Percentiles rank a stretch among this genome's conserved stretches.
These are phyloP conservation scores for Chymomyza costata DNA, from an alignment of 1,140 invertebrate species.

Conservation along the genomic window DNA sequence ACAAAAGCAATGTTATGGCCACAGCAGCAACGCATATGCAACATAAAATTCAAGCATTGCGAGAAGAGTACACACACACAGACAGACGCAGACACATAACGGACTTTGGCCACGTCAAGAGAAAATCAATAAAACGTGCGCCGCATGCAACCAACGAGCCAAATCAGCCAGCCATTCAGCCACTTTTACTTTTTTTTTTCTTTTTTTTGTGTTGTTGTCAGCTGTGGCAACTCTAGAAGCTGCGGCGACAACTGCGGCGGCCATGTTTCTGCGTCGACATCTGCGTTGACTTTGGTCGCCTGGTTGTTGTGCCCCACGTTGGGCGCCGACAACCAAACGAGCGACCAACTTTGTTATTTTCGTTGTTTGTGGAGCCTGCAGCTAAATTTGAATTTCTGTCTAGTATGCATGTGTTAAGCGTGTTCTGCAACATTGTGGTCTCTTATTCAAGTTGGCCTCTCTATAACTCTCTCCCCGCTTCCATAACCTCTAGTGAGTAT, in stretches of 20 bases:
- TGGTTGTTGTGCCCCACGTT: too few relatives aligned
- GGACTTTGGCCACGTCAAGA: conserved; percentile 32
- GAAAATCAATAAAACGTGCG: conserved; percentile 73
- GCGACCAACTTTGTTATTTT: conserved; percentile 67
- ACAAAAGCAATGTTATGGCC: conserved; percentile 1
- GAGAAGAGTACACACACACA: neutral
- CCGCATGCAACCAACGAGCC: conserved; percentile 38
- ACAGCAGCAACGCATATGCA: conserved; percentile 6
- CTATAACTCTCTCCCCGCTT: neutral
- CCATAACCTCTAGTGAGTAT: neutral
- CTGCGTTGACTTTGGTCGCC: conserved; percentile 16
- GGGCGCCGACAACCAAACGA: too few relatives aligned
- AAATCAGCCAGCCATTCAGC: conserved; percentile 23
- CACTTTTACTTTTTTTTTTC: conserved; percentile 62
- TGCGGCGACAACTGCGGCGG: conserved; percentile 54
- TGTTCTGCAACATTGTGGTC: too few relatives aligned
- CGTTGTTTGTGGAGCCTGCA: conserved; percentile 63
- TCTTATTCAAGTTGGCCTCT: conserved; percentile 1
- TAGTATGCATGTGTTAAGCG: conserved; percentile 2
- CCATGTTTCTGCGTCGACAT: conserved; percentile 54
- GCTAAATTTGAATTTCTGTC: conserved; percentile 64
- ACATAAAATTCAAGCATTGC: neutral
- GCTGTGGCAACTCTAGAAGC: too few relatives aligned
- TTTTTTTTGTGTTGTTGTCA: neutral
- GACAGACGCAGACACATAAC: conserved; percentile 64